Evolutionary conservation across 2,797 vertebrate species (phyloP), one percentile per base, ranked within the genome.

Genomic region (Tamandua tetradactyla): DNA sequence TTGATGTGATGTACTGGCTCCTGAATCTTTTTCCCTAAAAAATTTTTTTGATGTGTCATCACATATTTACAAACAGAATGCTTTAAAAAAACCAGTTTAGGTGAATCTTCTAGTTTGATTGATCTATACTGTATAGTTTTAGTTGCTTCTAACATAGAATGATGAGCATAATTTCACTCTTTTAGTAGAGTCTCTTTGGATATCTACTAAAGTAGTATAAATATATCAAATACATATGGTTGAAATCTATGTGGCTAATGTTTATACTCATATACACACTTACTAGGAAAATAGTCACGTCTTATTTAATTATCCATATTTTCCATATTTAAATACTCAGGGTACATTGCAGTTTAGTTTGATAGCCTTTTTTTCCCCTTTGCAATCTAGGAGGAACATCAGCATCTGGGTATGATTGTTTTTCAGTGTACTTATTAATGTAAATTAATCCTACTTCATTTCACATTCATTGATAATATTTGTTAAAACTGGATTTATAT

Each of bases 101-200:
- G 2, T 64, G 49, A 82, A 35, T 93, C 55, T 87, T 13, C 81
- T 92, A 68, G 32, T 84, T 96, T 90, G 79, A 87, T 62, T 66
- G 80, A 79, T 84, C 81, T 20, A 71, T 52, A 44, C 8, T 57
- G 20, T 80, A 57, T 55, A 57, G 55, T 89, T 15, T 91, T 68
- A 89, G 27, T 79, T 90, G 62, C 49, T 92, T 95, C 68, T 85
- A 85, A 57, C 94, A 69, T 87, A 15, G 95, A 84, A 30, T 82
- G 83, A 81, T 37, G 7, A 37, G 7, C 95, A 3, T 52, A 44
- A 52, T 82, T 94, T 91, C 20, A 81, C 30, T 69, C 22, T 69
- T 72, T 79, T 13, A 94, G 15, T 86, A 69, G 13, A 64, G 14
- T 82, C 44, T 69, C 40, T 81, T 93, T 95, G 64, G 10, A 42